Evolutionary conservation across 2,888 invertebrate genomes (phyloP).

Genomic region (Chironomus riparius): DNA sequence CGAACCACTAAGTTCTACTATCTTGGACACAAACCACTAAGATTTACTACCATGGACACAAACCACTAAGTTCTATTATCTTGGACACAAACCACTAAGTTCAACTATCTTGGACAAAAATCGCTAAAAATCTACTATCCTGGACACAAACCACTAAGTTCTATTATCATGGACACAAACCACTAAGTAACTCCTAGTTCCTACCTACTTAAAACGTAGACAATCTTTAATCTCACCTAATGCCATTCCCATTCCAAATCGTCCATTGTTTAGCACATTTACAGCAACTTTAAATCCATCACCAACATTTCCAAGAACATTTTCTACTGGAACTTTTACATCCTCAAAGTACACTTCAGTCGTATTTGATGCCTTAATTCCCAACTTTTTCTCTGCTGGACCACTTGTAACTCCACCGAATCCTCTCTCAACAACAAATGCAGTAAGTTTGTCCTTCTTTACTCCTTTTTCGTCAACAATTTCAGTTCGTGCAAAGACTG

Average conservation of each 20-base stretch:
- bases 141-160: no score
- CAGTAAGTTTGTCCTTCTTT: slow-evolving; percentile 67
- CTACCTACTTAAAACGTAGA: no score
- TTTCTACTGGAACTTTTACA: slow-evolving; percentile 80
- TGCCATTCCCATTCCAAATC: slow-evolving; percentile 96
- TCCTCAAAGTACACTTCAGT: slow-evolving; percentile 88
- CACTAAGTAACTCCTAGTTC: no score
- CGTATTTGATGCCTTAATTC: slow-evolving; percentile 95
- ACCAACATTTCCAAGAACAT: slow-evolving; percentile 82
- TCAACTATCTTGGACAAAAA: no score
- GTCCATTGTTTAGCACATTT: slow-evolving; percentile 94
- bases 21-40: no score
- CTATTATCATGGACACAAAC: no score
- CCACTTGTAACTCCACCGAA: slow-evolving; percentile 92
- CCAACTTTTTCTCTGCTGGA: slow-evolving; percentile 97
- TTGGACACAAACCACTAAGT: no score
- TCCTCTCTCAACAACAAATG: slow-evolving; percentile 88
- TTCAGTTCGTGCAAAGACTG: slow-evolving; percentile 92
- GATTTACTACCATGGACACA: no score
- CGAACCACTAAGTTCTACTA: no score
- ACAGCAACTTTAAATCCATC: slow-evolving; percentile 85
- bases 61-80: no score
- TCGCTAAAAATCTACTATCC: no score
- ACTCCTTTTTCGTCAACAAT: slow-evolving; percentile 37
- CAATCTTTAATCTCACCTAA: slow-evolving; percentile 40